Evolutionary conservation across 2,888 invertebrate species (phyloP).

Genomic region (Lymantria dispar): DNA sequence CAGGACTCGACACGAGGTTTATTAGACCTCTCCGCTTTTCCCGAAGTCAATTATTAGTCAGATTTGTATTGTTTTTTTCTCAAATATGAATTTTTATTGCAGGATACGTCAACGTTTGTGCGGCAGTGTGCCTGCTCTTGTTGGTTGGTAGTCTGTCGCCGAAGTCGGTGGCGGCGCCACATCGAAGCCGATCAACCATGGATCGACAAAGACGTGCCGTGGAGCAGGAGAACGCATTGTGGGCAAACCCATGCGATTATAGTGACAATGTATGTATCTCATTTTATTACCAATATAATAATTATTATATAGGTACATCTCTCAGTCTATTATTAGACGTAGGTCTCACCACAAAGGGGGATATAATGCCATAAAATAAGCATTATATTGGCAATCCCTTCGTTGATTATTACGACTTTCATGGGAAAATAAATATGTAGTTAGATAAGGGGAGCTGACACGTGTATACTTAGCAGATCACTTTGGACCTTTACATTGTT

Average conservation of each 20-base stretch:
- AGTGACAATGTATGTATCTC: slow-evolving; percentile 39
- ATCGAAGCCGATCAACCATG: slow-evolving; percentile 51
- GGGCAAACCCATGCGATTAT: slow-evolving; percentile 73
- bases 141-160: slow-evolving; percentile 66
- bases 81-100: slow-evolving; percentile 7
- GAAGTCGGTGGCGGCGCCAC: slow-evolving; percentile 66
- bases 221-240: slow-evolving; percentile 52
- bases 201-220: slow-evolving; percentile 52
- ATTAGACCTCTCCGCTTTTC: not conserved
- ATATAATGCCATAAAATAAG: too few relatives aligned
- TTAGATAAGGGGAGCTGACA: too few relatives aligned
- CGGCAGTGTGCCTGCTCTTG: slow-evolving; percentile 70
- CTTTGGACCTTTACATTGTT: too few relatives aligned
- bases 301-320: too few relatives aligned
- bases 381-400: too few relatives aligned
- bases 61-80: not conserved
- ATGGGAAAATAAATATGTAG: too few relatives aligned
- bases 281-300: not conserved
- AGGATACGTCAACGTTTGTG: slow-evolving; percentile 80
- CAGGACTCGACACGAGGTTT: not conserved
- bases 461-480: too few relatives aligned
- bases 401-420: too few relatives aligned
- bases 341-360: too few relatives aligned
- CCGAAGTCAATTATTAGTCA: not conserved
- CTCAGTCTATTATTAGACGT: too few relatives aligned